Conservation (phyloP, 53 echinoderm and acorn worm species). For the Zoroaster sp. region DNA sequence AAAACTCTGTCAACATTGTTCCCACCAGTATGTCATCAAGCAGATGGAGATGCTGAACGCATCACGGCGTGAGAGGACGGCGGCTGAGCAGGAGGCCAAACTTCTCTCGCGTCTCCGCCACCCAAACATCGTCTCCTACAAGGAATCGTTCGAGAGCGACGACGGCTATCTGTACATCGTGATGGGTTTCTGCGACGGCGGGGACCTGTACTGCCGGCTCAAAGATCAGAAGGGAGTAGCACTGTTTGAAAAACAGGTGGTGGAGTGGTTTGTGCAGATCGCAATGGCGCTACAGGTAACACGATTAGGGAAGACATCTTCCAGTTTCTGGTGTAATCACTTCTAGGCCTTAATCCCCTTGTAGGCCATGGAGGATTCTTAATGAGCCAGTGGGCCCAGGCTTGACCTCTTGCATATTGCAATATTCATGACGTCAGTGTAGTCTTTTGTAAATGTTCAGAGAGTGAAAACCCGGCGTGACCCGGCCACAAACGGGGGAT, state of each 20-base stretch:
- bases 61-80: slow-evolving; percentile 82
- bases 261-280: slow-evolving; percentile 99
- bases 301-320: too few species aligned
- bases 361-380: too few species aligned
- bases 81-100: slow-evolving; percentile 97
- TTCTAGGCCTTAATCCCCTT: too few species aligned
- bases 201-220: slow-evolving; percentile 85
- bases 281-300: slow-evolving; percentile 99
- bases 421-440: too few species aligned
- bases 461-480: too few species aligned
- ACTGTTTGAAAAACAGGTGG: slow-evolving; percentile 89
- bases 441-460: too few species aligned
- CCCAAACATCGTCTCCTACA: slow-evolving; percentile 97
- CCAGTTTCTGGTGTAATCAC: too few species aligned
- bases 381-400: too few species aligned
- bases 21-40: slow-evolving; percentile 89
- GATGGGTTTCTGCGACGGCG: slow-evolving; percentile 97
- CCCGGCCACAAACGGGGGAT: too few species aligned
- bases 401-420: too few species aligned
- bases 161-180: slow-evolving; percentile 96
- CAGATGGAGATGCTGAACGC: slow-evolving; percentile 94
- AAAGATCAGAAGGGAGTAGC: slow-evolving; percentile 84
- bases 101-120: slow-evolving; percentile 92
- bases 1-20: background rate
- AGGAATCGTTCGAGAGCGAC: slow-evolving; percentile 95